Conservation (phyloP, 2,113 vertebrate genomes). For the Petrocephalus zakoni region DNA sequence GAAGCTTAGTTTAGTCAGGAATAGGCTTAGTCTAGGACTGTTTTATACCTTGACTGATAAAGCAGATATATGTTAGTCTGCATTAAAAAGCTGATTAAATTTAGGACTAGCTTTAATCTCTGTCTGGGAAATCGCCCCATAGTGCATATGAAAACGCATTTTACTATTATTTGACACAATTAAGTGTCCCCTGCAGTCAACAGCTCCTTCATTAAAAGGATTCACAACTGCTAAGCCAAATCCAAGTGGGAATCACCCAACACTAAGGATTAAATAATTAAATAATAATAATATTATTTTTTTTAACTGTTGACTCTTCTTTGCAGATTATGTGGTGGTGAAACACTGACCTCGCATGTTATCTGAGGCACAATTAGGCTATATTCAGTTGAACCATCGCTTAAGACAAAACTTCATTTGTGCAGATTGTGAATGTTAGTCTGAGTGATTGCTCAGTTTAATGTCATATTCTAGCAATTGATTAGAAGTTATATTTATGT, state of each 20-base stretch:
- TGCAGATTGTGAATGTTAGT: neutral
- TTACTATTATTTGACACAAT: neutral
- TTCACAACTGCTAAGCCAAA: neutral
- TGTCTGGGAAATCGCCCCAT: too few species aligned
- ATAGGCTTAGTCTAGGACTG: too few species aligned
- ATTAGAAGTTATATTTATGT: neutral
- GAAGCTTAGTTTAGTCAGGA: too few species aligned
- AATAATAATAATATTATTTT: neutral
- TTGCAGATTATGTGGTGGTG: neutral
- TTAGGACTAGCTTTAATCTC: too few species aligned
- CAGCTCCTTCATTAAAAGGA: neutral
- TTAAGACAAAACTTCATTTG: neutral
- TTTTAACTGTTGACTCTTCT: neutral
- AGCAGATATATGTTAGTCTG: too few species aligned
- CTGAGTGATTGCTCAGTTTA: neutral
- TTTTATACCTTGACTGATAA: too few species aligned
- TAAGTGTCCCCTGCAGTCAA: neutral
- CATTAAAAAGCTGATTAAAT: too few species aligned
- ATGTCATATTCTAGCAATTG: neutral
- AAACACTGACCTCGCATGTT: neutral
- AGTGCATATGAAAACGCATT: neutral
- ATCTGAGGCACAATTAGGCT: neutral
- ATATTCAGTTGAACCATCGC: neutral
- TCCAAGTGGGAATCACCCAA: neutral
- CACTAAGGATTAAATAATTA: neutral